Evolutionary conservation across 23 tunicate genomes (phyloP).

Genomic region (Oikopleura dioica): DNA sequence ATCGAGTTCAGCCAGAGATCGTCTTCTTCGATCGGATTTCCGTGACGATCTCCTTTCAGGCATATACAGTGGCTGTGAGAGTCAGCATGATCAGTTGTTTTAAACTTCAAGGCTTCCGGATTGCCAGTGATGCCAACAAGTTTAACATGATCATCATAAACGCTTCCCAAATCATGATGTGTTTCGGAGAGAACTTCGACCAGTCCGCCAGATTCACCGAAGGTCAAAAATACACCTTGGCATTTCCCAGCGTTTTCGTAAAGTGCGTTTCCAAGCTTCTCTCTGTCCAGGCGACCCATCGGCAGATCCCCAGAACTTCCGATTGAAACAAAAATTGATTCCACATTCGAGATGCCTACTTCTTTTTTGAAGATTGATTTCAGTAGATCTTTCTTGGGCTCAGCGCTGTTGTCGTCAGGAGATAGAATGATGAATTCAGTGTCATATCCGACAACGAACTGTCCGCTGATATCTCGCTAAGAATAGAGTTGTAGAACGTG

Average conservation of each 20-base stretch:
- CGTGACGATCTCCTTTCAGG: neutral
- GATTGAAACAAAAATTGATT: too few species aligned
- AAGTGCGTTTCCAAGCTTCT: neutral
- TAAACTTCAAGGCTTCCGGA: neutral
- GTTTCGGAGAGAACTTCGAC: neutral
- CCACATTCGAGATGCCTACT: too few species aligned
- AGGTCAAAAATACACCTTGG: neutral
- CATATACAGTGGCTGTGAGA: too few species aligned
- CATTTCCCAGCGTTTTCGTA: neutral
- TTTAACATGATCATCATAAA: neutral
- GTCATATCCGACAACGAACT: too few species aligned
- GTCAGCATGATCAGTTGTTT: too few species aligned
- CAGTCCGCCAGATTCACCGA: neutral
- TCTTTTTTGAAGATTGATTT: too few species aligned
- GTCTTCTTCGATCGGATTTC: neutral
- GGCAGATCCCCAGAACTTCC: too few species aligned
- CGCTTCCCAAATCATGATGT: neutral
- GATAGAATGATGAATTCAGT: too few species aligned
- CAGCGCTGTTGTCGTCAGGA: too few species aligned
- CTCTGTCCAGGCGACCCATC: neutral
- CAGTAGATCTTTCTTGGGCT: too few species aligned
- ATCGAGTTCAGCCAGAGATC: neutral
- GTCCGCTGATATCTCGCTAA: too few species aligned
- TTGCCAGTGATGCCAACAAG: neutral
- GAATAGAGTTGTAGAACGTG: too few species aligned